Percentiles rank a stretch among this genome's conserved stretches.
phyloP scores from a whole-genome alignment of 2,888 invertebrate species.

The Ormyrus nitidulus region DNA sequence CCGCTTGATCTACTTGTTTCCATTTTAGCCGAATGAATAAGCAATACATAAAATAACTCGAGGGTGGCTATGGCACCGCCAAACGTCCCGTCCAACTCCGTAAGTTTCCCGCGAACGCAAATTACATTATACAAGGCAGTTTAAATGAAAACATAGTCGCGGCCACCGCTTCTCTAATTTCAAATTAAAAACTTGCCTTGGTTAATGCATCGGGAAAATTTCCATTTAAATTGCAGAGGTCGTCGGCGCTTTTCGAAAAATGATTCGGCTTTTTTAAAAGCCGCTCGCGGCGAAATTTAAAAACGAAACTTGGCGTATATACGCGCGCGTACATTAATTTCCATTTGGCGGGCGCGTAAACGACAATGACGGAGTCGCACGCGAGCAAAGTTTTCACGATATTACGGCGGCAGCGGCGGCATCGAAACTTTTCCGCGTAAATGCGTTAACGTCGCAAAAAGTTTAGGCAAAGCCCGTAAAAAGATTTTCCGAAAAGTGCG shows the following conservation, averaged over 20 bases:
- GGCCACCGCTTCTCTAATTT: not conserved
- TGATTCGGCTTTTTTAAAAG: not conserved
- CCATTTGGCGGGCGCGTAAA: slow-evolving; percentile 17
- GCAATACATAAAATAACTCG: slow-evolving; percentile 37
- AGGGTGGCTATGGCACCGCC: not conserved
- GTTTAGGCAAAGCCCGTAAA: slow-evolving; percentile 5
- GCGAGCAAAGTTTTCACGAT: slow-evolving; percentile 29
- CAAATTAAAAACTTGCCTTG: slow-evolving; percentile 37
- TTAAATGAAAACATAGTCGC: slow-evolving; percentile 40
- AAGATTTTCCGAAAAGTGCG: slow-evolving; percentile 1
- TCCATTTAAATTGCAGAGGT: slow-evolving; percentile 40
- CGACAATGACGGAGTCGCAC: slow-evolving; percentile 4
- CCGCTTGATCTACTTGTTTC: slow-evolving; percentile 38
- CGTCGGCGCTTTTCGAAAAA: not conserved
- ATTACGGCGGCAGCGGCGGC: not conserved
- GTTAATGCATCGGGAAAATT: slow-evolving; percentile 21
- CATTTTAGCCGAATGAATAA: slow-evolving; percentile 36
- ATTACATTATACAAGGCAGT: slow-evolving; percentile 47
- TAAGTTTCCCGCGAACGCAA: slow-evolving; percentile 29
- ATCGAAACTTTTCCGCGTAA: slow-evolving; percentile 12
- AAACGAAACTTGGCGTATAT: slow-evolving; percentile 4
- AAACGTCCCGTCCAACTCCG: slow-evolving; percentile 12
- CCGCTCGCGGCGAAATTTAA: not conserved
- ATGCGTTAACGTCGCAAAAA: slow-evolving; percentile 34
- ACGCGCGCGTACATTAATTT: slow-evolving; percentile 23